A percentile compares a stretch with the other conserved stretches of the same genome.
Conservation (phyloP, 2,113 vertebrate genomes). For the Nyctereutes procyonoides region DNA sequence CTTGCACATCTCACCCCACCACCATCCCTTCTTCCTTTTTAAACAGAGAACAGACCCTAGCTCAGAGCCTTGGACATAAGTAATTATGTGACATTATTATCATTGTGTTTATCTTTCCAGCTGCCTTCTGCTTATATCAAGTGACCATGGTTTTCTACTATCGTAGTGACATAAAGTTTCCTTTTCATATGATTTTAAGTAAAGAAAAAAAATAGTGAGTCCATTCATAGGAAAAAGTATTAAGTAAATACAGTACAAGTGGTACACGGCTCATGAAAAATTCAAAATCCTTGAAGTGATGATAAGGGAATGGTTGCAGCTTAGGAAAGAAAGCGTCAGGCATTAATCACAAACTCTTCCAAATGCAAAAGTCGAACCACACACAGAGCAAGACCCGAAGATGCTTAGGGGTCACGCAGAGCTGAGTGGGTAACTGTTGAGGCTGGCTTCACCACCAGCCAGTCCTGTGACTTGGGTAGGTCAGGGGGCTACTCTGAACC, state of each 20-base stretch:
- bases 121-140: not conserved
- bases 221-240: conserved; percentile 16
- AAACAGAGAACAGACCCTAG: not conserved
- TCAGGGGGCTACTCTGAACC: not conserved
- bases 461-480: not conserved
- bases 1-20: not conserved
- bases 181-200: conserved; percentile 16
- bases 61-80: not conserved
- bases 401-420: not conserved
- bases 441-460: not conserved
- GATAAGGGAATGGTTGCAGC: not conserved
- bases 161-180: not conserved
- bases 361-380: not conserved
- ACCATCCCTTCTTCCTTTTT: not conserved
- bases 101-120: not conserved
- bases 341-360: not conserved
- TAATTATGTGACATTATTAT: not conserved
- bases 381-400: not conserved
- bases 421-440: not conserved
- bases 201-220: not conserved
- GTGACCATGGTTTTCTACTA: not conserved
- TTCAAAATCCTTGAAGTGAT: not conserved
- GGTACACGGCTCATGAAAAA: not conserved
- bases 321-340: not conserved
- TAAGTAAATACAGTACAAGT: not conserved